Evolutionary conservation across 2,797 vertebrate species (phyloP).

Genomic region (Acrocephalus scirpaceus): DNA sequence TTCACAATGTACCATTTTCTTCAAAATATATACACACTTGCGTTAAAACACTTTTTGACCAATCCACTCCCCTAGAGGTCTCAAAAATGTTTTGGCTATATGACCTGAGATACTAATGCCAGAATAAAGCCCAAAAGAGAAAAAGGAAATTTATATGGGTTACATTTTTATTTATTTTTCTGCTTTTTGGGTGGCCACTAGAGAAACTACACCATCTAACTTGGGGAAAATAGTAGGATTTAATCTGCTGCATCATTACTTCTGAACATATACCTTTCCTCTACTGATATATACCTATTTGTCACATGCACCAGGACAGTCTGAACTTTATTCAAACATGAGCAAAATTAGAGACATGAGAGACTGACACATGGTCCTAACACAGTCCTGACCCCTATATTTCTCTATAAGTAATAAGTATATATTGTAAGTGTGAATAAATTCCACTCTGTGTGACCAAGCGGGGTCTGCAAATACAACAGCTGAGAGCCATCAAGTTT

Average conservation of each 20-base stretch:
- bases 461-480: background rate
- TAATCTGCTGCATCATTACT: background rate
- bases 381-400: background rate
- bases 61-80: background rate
- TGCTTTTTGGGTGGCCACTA: background rate
- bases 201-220: background rate
- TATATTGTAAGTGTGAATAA: background rate
- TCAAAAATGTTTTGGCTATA: background rate
- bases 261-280: background rate
- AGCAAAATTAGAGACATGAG: background rate
- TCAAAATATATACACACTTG: background rate
- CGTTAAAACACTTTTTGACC: background rate
- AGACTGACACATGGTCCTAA: background rate
- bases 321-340: background rate
- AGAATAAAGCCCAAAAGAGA: background rate
- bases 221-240: background rate
- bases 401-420: background rate
- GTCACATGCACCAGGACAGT: background rate
- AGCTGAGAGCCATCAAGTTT: background rate
- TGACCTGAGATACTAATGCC: background rate
- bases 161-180: background rate
- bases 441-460: background rate
- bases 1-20: background rate
- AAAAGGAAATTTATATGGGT: accelerated
- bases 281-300: background rate